phyloP scores from a whole-genome alignment of 2,888 invertebrate genomes.

The Listrodromus nycthemerus region DNA sequence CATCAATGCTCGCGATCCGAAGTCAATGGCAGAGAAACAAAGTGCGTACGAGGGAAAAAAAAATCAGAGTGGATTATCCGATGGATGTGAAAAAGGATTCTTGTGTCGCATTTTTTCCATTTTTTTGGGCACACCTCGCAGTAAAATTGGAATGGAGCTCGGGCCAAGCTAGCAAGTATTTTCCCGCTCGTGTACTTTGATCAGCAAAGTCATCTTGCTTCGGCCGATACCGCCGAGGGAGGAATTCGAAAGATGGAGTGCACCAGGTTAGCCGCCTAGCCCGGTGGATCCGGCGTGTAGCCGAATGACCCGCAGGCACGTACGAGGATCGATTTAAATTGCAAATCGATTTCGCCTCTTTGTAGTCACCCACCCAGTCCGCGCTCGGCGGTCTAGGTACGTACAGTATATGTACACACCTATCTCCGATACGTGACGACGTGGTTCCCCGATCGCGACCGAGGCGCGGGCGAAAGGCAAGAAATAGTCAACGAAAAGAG shows the following conservation, averaged over 20 bases:
- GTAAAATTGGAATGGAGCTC: neutral
- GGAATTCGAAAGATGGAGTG: slow-evolving; percentile 12
- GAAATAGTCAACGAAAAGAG: slow-evolving; percentile 46
- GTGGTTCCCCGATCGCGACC: slow-evolving; percentile 62
- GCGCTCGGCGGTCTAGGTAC: slow-evolving; percentile 41
- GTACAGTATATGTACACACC: slow-evolving; percentile 46
- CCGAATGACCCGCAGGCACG: slow-evolving; percentile 82
- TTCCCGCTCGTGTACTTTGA: neutral
- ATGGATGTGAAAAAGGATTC: slow-evolving; percentile 38
- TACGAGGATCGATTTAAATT: slow-evolving; percentile 82
- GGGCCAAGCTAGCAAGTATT: neutral
- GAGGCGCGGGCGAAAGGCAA: slow-evolving; percentile 43
- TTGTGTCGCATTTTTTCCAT: slow-evolving; percentile 21
- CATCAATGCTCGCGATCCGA: slow-evolving; percentile 39
- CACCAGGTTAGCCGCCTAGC: slow-evolving; percentile 71
- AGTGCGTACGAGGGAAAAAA: slow-evolving; percentile 31
- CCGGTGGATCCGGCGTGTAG: slow-evolving; percentile 73
- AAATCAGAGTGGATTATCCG: slow-evolving; percentile 37
- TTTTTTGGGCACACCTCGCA: neutral
- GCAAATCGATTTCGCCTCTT: slow-evolving; percentile 83
- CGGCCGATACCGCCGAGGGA: slow-evolving; percentile 6
- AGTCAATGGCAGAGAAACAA: slow-evolving; percentile 39
- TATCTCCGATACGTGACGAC: slow-evolving; percentile 77
- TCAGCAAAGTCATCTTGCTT: slow-evolving; percentile 10
- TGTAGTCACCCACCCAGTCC: slow-evolving; percentile 81